Conservation (phyloP, 2,888 invertebrate species). For the Polyommatus iphigenia region DNA sequence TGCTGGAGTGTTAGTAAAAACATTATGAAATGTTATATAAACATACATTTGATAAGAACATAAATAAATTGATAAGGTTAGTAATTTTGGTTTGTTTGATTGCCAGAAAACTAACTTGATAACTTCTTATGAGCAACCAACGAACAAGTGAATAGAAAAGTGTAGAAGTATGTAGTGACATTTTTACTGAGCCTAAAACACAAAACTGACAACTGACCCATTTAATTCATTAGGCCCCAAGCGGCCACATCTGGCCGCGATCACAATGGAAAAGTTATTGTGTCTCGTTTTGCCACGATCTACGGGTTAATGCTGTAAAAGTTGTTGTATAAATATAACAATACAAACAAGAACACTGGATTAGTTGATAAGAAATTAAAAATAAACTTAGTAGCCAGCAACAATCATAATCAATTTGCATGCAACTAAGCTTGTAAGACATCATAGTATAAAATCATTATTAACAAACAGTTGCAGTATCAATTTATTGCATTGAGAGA, state of each 20-base stretch:
- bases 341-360: too few species aligned
- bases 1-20: neutral
- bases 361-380: too few species aligned
- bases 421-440: too few species aligned
- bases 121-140: neutral
- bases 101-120: neutral
- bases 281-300: too few species aligned
- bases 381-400: too few species aligned
- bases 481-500: neutral
- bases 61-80: neutral
- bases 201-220: neutral
- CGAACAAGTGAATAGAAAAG: neutral
- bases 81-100: neutral
- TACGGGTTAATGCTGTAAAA: too few species aligned
- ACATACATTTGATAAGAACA: neutral
- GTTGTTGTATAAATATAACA: too few species aligned
- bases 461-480: neutral
- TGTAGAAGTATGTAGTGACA: too few species aligned
- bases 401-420: neutral
- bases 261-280: too few species aligned
- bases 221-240: too few species aligned
- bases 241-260: too few species aligned
- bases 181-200: neutral
- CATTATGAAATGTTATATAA: neutral
- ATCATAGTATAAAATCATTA: neutral